A percentile compares a stretch with the other conserved stretches of the same genome.
These are phyloP conservation scores for Agonopterix subpropinquella DNA, from an alignment of 2,888 invertebrate genomes.

Conservation along the genomic window DNA sequence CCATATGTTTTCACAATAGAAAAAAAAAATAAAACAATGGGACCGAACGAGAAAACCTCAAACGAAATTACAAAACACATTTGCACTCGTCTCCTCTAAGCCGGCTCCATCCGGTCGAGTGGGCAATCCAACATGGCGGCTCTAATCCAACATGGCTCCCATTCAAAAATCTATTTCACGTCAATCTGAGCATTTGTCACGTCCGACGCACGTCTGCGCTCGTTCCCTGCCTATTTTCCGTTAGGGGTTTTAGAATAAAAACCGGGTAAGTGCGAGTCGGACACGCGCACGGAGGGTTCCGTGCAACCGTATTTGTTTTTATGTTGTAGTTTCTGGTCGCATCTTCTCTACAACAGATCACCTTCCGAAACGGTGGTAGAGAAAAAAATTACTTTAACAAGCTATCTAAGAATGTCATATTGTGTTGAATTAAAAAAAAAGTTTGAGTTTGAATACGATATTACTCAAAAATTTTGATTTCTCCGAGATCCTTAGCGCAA, in stretches of 20 bases:
- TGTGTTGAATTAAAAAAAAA: too few relatives aligned
- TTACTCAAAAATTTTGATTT: too few relatives aligned
- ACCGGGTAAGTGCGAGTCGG: too few relatives aligned
- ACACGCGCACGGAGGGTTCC: too few relatives aligned
- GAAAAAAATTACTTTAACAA: too few relatives aligned
- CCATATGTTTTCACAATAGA: background rate
- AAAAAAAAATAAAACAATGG: background rate
- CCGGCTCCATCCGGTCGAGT: constrained; percentile 29
- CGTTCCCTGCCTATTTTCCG: background rate
- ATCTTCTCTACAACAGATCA: too few relatives aligned
- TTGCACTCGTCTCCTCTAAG: constrained; percentile 22
- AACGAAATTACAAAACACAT: constrained; percentile 37
- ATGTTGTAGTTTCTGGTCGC: too few relatives aligned
- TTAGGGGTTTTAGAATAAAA: background rate
- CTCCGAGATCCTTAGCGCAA: too few relatives aligned
- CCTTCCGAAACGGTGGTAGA: too few relatives aligned
- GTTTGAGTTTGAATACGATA: too few relatives aligned
- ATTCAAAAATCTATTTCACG: constrained; percentile 67
- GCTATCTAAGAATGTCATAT: too few relatives aligned
- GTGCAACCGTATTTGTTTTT: too few relatives aligned
- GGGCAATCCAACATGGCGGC: constrained; percentile 41
- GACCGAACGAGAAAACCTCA: background rate
- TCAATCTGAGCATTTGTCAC: constrained; percentile 63
- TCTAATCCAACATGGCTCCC: constrained; percentile 9
- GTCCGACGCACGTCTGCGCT: constrained; percentile 22